Percentiles rank a stretch among this genome's conserved stretches.
Evolutionary conservation across 1,140 invertebrate species (phyloP).

Genomic region (Cyclina sinensis): DNA sequence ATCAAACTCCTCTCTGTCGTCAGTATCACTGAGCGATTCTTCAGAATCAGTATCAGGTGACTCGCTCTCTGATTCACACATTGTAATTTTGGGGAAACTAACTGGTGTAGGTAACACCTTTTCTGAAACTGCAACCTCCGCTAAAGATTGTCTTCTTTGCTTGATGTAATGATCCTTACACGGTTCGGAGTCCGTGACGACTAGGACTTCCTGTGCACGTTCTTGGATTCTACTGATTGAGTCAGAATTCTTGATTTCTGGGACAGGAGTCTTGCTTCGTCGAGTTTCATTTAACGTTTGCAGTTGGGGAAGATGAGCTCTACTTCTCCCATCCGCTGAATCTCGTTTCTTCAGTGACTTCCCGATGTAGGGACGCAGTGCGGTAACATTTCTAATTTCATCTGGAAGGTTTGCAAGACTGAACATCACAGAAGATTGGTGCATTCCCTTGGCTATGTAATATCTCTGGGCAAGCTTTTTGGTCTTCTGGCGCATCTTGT

Average conservation of each 20-base stretch:
- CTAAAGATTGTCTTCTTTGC: neutral
- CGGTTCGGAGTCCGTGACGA: slow-evolving; percentile 50
- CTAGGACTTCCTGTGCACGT: slow-evolving; percentile 28
- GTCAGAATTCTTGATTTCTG: neutral
- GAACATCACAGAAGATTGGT: neutral
- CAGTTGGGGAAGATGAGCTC: neutral
- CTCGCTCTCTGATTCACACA: neutral
- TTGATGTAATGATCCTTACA: slow-evolving; percentile 59
- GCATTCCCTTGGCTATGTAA: slow-evolving; percentile 15
- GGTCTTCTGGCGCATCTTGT: slow-evolving; percentile 46
- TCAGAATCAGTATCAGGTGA: slow-evolving; percentile 8
- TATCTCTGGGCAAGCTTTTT: slow-evolving; percentile 48
- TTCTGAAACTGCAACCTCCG: neutral
- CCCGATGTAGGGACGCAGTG: too few species aligned
- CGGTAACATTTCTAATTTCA: neutral
- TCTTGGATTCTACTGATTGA: neutral
- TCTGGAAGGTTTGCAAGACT: slow-evolving; percentile 2
- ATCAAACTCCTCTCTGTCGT: neutral
- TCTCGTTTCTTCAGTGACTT: neutral
- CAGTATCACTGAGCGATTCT: neutral
- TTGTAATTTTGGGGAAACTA: slow-evolving; percentile 43
- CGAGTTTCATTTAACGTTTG: neutral
- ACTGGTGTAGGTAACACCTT: neutral
- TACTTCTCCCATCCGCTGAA: neutral
- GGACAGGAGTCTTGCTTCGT: neutral